Conservation (phyloP, 2,888 invertebrate species). For the Drosophila robusta region DNA sequence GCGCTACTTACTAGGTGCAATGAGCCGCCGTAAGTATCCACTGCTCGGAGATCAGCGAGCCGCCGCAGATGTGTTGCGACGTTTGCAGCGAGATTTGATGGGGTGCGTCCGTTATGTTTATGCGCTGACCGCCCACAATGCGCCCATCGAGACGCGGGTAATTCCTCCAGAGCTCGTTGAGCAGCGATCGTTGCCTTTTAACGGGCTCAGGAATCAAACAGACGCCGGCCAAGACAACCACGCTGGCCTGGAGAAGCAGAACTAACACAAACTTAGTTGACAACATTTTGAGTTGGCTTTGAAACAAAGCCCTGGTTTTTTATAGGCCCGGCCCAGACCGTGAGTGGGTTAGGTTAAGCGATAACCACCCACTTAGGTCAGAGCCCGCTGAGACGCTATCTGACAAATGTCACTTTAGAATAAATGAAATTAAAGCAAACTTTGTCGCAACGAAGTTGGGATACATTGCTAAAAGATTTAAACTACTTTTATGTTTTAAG, state of each 20-base stretch:
- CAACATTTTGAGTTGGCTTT: slow-evolving; percentile 41
- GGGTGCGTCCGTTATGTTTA: slow-evolving; percentile 84
- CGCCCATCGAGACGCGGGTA: slow-evolving; percentile 84
- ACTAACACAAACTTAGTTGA: slow-evolving; percentile 29
- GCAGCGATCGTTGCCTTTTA: slow-evolving; percentile 47
- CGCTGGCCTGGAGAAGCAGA: slow-evolving; percentile 47
- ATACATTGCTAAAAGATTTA: slow-evolving; percentile 3
- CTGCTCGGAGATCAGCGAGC: slow-evolving; percentile 82
- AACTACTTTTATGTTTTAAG: too few species aligned
- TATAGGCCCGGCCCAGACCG: slow-evolving; percentile 45
- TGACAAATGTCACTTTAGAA: slow-evolving; percentile 20
- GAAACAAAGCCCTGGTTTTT: slow-evolving; percentile 29
- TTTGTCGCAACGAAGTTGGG: neutral
- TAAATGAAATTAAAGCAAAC: neutral
- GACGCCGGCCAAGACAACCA: slow-evolving; percentile 61
- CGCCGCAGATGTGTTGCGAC: slow-evolving; percentile 83
- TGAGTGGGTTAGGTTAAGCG: slow-evolving; percentile 6
- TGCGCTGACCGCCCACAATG: slow-evolving; percentile 84
- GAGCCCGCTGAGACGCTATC: slow-evolving; percentile 60
- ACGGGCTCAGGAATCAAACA: slow-evolving; percentile 74
- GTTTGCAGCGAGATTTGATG: slow-evolving; percentile 84
- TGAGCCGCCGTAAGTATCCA: slow-evolving; percentile 85
- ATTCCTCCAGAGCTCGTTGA: slow-evolving; percentile 23
- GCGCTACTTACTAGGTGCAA: slow-evolving; percentile 82
- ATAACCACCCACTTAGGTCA: slow-evolving; percentile 52